Base-by-base conservation (phyloP, 1,140 invertebrate genomes). In the Drosophila parvula region DNA sequence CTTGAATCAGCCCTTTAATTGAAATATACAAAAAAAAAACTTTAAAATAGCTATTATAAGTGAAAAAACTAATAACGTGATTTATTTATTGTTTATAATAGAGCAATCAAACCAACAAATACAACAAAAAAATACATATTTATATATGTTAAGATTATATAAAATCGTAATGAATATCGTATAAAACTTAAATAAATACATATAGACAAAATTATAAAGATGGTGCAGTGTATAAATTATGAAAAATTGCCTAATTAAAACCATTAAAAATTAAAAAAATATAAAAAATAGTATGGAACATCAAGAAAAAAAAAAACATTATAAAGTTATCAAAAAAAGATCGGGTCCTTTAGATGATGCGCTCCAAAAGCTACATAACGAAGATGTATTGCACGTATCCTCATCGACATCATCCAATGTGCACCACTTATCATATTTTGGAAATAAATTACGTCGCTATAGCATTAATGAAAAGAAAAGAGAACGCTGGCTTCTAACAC, bases 401-500 rank as follows among this genome's bases (percentile, higher is more conserved):
- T 11, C 14, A 12, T 9, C 16, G 4, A 5, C 32, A 22, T 50
- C 16, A 18, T 16, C 16, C 12, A n/a, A n/a, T 18, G 30, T 8
- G 3, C 18, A n/a, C 11, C 32, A 45, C 16, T 18, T 32, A 22
- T 36, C 43, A 16, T 28, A 48, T 67, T 36, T 30, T 59, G 65
- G 10, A 32, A 55, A 61, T n/a, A 62, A 63, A 28, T 51, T 74
- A 28, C 75, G 75, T 10, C 78, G 71, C 5, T 56, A 50, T 27
- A 68, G 67, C 5, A 60, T 62, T 14, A 90, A 88, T 41, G 88
- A 91, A 12, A 90, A 90, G 11, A 91, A 91, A 67, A 94, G 94
- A 44, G 95, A 97, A 91, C 94, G 97, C 92, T 98, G 97, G 97
- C 93, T 97, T 34, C 93, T 97, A 22, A 97, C 96, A 6, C 93